These are phyloP conservation scores for Drosophila trichaetosa DNA, from an alignment of 2,888 invertebrate genomes.

Conservation along the genomic window DNA sequence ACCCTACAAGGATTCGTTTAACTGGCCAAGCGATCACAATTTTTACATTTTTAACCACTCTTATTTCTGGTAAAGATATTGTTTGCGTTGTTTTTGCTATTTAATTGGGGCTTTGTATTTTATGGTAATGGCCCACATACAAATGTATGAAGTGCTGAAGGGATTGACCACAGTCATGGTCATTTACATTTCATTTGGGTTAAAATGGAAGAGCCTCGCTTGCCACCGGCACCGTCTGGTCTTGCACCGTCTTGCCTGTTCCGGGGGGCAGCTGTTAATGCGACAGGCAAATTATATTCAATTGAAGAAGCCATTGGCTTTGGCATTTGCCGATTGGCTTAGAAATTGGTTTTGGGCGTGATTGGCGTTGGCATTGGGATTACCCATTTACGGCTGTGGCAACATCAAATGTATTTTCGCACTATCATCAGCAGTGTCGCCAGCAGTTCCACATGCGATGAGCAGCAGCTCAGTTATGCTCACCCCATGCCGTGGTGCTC, in stretches of 20 bases:
- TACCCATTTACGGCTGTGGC: conserved; percentile 52
- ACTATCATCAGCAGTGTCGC: conserved; percentile 30
- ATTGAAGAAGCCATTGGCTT: conserved; percentile 62
- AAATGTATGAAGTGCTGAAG: neutral
- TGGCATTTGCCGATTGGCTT: conserved; percentile 44
- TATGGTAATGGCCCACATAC: conserved; percentile 20
- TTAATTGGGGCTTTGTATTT: conserved; percentile 24
- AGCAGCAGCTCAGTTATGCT: conserved; percentile 49
- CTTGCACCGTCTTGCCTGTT: neutral
- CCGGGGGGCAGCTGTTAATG: conserved; percentile 52
- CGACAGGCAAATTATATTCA: conserved; percentile 66
- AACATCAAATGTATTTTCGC: conserved; percentile 50
- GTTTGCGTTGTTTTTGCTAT: neutral
- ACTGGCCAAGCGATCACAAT: neutral
- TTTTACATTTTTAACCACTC: neutral
- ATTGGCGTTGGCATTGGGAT: conserved; percentile 16
- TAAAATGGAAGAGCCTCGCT: conserved; percentile 12
- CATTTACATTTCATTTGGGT: conserved; percentile 63
- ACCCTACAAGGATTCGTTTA: neutral
- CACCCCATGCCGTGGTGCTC: conserved; percentile 18
- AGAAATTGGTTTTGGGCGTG: conserved; percentile 17
- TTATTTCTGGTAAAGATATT: neutral
- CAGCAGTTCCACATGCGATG: conserved; percentile 14
- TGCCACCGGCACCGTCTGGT: neutral
- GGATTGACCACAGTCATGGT: conserved; percentile 37